Conservation (phyloP, 1,140 invertebrate species). For the Charaxes varanes region DNA sequence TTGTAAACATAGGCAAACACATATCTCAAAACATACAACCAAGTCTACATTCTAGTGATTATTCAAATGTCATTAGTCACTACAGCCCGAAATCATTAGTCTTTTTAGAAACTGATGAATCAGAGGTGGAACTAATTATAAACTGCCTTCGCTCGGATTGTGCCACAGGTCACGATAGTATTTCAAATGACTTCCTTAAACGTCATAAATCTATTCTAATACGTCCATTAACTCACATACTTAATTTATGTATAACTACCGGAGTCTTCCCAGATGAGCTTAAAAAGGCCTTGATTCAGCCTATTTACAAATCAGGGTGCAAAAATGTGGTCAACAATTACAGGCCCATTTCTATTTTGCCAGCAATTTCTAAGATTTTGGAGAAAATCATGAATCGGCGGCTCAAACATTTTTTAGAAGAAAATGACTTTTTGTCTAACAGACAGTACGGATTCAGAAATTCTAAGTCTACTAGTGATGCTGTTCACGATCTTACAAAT, state of each 20-base stretch:
- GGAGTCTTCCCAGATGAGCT: slow-evolving; percentile 3
- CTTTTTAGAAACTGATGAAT: neutral
- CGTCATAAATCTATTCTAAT: slow-evolving; percentile 4
- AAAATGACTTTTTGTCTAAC: slow-evolving; percentile 5
- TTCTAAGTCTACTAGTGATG: slow-evolving; percentile 9
- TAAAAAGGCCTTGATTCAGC: slow-evolving; percentile 11
- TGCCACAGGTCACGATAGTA: slow-evolving; percentile 12
- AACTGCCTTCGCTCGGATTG: neutral
- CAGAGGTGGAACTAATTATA: neutral
- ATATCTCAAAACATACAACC: neutral
- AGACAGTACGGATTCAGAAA: slow-evolving; percentile 12
- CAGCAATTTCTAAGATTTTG: slow-evolving; percentile 14
- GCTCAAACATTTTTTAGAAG: slow-evolving; percentile 11
- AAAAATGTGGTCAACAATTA: slow-evolving; percentile 9
- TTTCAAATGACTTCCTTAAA: slow-evolving; percentile 13
- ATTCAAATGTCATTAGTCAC: no score
- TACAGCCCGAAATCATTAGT: neutral
- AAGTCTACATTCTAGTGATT: no score
- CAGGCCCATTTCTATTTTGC: slow-evolving; percentile 11
- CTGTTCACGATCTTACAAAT: slow-evolving; percentile 8
- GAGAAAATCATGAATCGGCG: slow-evolving; percentile 15
- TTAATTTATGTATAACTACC: slow-evolving; percentile 11
- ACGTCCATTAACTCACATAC: slow-evolving; percentile 11
- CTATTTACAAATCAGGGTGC: slow-evolving; percentile 10
- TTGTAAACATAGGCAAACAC: slow-evolving; percentile 1